Percentiles rank a stretch among this genome's conserved stretches.
Conservation (phyloP, 2,797 vertebrate species). For the Delichon dasypus region DNA sequence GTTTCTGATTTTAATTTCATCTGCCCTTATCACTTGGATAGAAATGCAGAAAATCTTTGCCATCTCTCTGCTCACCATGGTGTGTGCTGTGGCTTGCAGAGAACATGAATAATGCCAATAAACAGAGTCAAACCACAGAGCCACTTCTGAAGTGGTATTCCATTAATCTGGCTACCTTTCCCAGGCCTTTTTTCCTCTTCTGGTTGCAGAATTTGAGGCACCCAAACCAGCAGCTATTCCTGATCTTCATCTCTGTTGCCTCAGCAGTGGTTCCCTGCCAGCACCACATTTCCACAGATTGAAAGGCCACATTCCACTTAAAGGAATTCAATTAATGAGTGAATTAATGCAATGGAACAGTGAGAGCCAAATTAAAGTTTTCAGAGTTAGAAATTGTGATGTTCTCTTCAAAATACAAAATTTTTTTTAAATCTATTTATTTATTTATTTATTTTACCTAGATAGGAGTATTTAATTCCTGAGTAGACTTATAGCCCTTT, state of each 20-base stretch:
- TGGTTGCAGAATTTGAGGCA: not conserved
- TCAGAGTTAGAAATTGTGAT: not conserved
- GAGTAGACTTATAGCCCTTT: not conserved
- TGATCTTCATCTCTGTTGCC: not conserved
- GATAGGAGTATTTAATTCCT: not conserved
- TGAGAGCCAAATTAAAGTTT: not conserved
- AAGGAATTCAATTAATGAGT: not conserved
- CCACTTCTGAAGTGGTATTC: not conserved
- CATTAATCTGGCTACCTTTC: not conserved
- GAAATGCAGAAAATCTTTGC: not conserved
- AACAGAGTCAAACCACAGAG: not conserved
- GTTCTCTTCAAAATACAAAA: not conserved
- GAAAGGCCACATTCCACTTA: not conserved
- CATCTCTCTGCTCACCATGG: not conserved
- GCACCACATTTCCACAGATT: not conserved
- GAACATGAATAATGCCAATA: not conserved
- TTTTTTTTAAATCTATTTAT: too few species aligned
- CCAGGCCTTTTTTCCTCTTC: not conserved
- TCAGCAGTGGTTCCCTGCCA: not conserved
- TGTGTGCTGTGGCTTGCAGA: not conserved
- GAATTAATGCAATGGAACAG: not conserved
- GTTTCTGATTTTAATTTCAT: constrained; percentile 44
- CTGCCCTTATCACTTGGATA: not conserved
- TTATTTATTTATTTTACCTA: too few species aligned
- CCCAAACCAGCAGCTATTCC: not conserved